Percentiles rank a stretch among this genome's conserved stretches.
Conservation (phyloP, 2,888 invertebrate species). For the Petrolisthes cinctipes region DNA sequence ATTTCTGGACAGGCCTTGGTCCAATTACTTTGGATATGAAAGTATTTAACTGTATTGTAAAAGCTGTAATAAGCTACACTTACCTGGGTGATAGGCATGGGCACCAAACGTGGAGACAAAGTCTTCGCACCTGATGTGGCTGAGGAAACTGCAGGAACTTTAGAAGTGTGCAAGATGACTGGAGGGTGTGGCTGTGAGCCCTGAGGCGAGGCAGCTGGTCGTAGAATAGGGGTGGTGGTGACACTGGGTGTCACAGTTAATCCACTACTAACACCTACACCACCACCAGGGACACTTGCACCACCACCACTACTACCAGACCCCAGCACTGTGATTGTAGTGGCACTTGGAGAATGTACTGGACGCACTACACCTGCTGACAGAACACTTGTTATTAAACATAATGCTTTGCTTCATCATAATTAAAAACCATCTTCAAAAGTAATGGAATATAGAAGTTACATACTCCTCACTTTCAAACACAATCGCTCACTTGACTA, state of each 20-base stretch:
- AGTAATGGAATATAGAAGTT: too few species aligned
- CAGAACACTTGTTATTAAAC: too few species aligned
- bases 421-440: too few species aligned
- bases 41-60: too few species aligned
- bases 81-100: conserved; percentile 55
- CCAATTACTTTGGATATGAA: too few species aligned
- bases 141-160: conserved; percentile 19
- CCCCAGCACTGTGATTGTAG: conserved; percentile 46
- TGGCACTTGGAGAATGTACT: conserved; percentile 22
- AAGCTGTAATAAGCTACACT: neutral
- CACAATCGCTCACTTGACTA: too few species aligned
- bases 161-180: conserved; percentile 49
- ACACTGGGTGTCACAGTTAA: neutral
- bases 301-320: conserved; percentile 18
- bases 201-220: conserved; percentile 20
- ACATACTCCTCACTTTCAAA: too few species aligned
- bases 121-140: conserved; percentile 10
- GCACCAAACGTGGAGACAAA: conserved; percentile 35
- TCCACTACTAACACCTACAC: neutral
- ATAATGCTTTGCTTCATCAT: too few species aligned
- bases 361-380: conserved; percentile 24
- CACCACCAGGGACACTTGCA: neutral
- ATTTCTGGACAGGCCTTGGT: too few species aligned
- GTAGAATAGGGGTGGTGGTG: conserved; percentile 21
- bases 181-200: conserved; percentile 39